Conservation (phyloP, 2,888 invertebrate genomes). For the Leptogaster cylindrica region DNA sequence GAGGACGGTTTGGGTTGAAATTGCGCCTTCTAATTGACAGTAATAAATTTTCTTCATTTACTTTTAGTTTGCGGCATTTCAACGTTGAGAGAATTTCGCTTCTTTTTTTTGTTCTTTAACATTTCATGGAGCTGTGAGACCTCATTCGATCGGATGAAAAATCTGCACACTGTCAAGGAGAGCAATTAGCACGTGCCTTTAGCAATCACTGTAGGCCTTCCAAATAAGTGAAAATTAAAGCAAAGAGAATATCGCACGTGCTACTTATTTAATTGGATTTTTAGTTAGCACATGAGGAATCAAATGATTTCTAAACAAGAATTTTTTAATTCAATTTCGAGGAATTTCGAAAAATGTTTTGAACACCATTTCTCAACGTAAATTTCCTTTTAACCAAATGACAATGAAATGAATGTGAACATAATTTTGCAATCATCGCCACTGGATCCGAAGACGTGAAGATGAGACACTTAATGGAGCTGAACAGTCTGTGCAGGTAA, state of each 20-base stretch:
- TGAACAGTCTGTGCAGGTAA: too few species aligned
- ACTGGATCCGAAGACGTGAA: too few species aligned
- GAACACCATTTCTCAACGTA: too few species aligned
- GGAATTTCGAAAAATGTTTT: too few species aligned
- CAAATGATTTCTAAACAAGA: too few species aligned
- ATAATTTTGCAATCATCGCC: conserved; percentile 40
- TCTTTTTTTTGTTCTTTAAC: conserved; percentile 20
- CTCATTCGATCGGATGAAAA: background rate
- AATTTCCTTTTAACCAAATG: conserved; percentile 36
- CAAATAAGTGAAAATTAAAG: conserved; percentile 10
- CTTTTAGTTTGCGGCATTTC: conserved; percentile 10
- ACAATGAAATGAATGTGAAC: conserved; percentile 40
- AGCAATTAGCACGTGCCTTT: conserved; percentile 38
- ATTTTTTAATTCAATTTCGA: too few species aligned
- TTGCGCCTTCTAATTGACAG: conserved; percentile 40
- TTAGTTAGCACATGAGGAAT: too few species aligned
- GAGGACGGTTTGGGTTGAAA: conserved; percentile 22
- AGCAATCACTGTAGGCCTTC: background rate
- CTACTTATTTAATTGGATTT: too few species aligned
- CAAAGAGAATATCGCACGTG: background rate
- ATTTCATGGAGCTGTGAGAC: conserved; percentile 8
- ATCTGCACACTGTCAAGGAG: background rate
- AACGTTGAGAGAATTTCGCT: too few species aligned
- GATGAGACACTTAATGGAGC: too few species aligned
- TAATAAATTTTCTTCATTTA: conserved; percentile 41